A percentile compares a stretch with the other conserved stretches of the same genome.
Evolutionary conservation across 2,797 vertebrate species (phyloP).

Genomic region (Aldrovandia affinis): DNA sequence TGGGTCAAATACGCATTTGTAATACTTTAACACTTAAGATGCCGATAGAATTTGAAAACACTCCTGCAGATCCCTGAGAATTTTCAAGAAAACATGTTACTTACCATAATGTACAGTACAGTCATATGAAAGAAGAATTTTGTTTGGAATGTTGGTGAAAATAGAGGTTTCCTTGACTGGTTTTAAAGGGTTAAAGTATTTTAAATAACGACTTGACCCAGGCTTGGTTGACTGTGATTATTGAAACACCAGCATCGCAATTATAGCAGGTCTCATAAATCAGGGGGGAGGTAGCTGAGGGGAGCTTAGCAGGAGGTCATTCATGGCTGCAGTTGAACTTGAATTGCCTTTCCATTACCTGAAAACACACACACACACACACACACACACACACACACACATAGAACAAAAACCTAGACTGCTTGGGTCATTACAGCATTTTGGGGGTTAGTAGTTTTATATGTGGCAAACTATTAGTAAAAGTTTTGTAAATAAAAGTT

Average conservation of each 20-base stretch:
- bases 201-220: not conserved
- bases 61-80: too few relatives aligned
- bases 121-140: too few relatives aligned
- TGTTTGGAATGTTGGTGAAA: too few relatives aligned
- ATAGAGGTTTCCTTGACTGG: too few relatives aligned
- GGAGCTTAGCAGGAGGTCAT: not conserved
- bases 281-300: not conserved
- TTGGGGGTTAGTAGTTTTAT: constrained; percentile 54
- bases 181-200: not conserved
- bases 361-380: not conserved
- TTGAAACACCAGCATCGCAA: not conserved
- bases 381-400: not conserved
- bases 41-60: too few relatives aligned
- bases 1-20: too few relatives aligned
- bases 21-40: too few relatives aligned
- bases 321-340: not conserved
- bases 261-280: not conserved
- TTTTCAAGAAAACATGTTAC: too few relatives aligned
- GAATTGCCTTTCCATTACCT: not conserved
- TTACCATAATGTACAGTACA: too few relatives aligned
- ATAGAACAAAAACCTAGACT: constrained; percentile 61
- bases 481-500: too few relatives aligned
- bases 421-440: constrained; percentile 52
- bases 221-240: not conserved
- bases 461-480: constrained; percentile 56